A percentile compares a stretch with the other conserved stretches of the same genome.
phyloP scores from a whole-genome alignment of 2,797 vertebrate species.

The Xerus rutilus region DNA sequence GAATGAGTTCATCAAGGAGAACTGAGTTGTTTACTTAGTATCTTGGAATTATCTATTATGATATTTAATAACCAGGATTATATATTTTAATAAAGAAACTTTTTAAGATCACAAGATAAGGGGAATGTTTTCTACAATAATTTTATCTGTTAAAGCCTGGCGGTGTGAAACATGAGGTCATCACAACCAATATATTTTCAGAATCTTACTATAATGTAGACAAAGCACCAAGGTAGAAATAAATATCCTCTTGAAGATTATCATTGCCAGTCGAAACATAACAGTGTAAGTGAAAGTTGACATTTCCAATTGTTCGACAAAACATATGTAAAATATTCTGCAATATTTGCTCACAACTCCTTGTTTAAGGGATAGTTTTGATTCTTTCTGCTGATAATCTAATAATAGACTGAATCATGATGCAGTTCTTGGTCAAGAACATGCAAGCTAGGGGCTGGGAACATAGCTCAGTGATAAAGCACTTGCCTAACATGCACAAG shows the following conservation, averaged over 20 bases:
- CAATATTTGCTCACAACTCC: conserved; percentile 14
- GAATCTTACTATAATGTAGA: conserved; percentile 27
- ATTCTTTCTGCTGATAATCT: neutral
- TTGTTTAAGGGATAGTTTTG: conserved; percentile 14
- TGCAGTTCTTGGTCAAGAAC: neutral
- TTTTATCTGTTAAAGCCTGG: neutral
- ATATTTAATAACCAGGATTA: conserved; percentile 38
- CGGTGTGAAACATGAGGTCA: conserved; percentile 4
- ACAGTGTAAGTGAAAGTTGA: neutral
- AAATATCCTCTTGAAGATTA: conserved; percentile 5
- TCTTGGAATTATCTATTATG: neutral
- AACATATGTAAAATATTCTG: conserved; percentile 5
- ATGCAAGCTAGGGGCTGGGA: neutral
- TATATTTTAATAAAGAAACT: conserved; percentile 14
- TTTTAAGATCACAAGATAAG: conserved; percentile 5
- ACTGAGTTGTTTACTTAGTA: neutral
- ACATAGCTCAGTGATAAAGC: no score
- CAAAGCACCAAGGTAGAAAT: conserved; percentile 28
- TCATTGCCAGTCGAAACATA: neutral
- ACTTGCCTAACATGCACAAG: no score
- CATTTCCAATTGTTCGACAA: neutral
- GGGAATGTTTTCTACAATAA: neutral
- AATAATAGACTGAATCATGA: neutral
- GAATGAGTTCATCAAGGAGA: conserved; percentile 30
- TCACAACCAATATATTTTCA: conserved; percentile 11